Conservation (phyloP, 1,140 invertebrate genomes). For the Aphis gossypii region DNA sequence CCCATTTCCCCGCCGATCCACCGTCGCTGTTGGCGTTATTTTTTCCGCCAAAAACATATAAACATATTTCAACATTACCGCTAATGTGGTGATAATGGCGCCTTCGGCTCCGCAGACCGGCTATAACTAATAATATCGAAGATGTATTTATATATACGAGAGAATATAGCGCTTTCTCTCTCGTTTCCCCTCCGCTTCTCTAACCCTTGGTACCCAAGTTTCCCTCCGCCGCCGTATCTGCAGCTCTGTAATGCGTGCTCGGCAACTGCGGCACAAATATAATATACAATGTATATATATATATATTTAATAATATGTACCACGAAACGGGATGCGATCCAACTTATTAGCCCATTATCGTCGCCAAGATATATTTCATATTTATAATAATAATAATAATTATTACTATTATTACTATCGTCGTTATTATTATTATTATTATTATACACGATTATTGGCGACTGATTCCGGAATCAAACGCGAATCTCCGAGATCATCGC, state of each 20-base stretch:
- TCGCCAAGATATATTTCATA: conserved; percentile 52
- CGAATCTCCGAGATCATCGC: neutral
- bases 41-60: conserved; percentile 58
- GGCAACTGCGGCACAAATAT: neutral
- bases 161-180: neutral
- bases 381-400: conserved; percentile 33
- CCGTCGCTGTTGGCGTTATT: conserved; percentile 16
- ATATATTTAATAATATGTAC: neutral
- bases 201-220: too few species aligned
- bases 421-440: neutral
- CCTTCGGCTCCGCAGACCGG: conserved; percentile 55
- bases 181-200: too few species aligned
- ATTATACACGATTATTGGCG: conserved; percentile 37
- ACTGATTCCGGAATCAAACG: conserved; percentile 40
- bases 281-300: conserved; percentile 16
- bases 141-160: conserved; percentile 51
- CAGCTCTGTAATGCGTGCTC: neutral
- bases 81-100: conserved; percentile 58
- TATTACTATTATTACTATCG: conserved; percentile 29
- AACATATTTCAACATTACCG: conserved; percentile 58
- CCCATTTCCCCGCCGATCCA: neutral
- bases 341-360: conserved; percentile 58
- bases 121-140: conserved; percentile 58
- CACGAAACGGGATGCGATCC: conserved; percentile 41
- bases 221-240: neutral